phyloP scores from a whole-genome alignment of 2,888 invertebrate genomes.

The Melinaea menophilus region DNA sequence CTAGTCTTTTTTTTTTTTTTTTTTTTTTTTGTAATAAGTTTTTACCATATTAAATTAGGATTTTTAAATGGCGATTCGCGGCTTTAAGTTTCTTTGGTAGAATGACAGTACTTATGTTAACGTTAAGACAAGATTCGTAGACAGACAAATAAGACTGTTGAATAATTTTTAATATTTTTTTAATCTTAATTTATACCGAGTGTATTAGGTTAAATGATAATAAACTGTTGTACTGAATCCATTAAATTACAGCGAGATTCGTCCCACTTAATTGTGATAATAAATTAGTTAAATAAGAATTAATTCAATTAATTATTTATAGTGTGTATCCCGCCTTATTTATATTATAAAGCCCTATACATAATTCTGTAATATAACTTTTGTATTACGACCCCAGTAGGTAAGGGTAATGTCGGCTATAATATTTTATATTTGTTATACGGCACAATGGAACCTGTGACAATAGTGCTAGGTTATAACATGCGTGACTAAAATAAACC shows the following conservation, averaged over 20 bases:
- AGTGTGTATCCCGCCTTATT: neutral
- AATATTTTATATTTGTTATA: conserved; percentile 1
- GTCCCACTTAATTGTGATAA: conserved; percentile 26
- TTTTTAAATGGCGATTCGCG: no score
- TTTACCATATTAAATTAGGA: no score
- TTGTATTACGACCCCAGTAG: no score
- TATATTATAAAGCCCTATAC: conserved; percentile 2
- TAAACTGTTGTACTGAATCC: conserved; percentile 19
- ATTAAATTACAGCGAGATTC: conserved; percentile 17
- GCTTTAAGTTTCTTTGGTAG: no score
- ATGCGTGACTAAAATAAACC: neutral
- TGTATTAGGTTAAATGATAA: conserved; percentile 11
- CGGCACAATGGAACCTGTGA: neutral
- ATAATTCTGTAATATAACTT: no score
- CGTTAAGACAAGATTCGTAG: no score
- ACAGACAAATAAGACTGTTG: no score
- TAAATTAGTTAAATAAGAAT: conserved; percentile 16
- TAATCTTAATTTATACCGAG: no score
- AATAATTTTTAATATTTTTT: no score
- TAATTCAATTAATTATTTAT: neutral
- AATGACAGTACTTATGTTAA: no score
- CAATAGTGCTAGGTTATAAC: conserved; percentile 3
- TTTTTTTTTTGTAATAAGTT: no score
- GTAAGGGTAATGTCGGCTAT: neutral
- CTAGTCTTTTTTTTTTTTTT: no score